Evolutionary conservation across 2,113 vertebrate genomes (phyloP).

Genomic region (Nesoenas mayeri): DNA sequence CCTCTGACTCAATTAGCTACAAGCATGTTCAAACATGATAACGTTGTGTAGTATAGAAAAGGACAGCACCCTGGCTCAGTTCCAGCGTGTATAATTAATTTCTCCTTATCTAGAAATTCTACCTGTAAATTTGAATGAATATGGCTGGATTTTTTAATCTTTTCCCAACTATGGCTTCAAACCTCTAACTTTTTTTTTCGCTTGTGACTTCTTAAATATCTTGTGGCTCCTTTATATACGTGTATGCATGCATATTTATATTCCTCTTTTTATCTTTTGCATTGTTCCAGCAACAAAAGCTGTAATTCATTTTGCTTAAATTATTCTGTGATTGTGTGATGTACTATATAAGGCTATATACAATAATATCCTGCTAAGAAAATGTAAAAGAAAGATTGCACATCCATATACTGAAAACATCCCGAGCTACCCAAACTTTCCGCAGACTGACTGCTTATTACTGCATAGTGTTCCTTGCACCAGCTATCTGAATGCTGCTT

Average conservation of each 20-base stretch:
- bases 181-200: neutral
- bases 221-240: neutral
- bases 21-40: conserved; percentile 36
- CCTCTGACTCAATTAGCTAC: conserved; percentile 22
- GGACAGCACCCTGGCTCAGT: conserved; percentile 16
- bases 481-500: neutral
- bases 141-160: conserved; percentile 6
- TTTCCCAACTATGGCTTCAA: neutral
- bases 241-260: neutral
- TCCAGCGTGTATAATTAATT: conserved; percentile 59
- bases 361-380: conserved; percentile 19
- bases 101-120: conserved; percentile 49
- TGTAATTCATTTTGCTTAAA: neutral
- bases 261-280: neutral
- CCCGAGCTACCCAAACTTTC: neutral
- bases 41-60: neutral
- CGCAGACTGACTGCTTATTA: neutral
- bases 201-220: neutral
- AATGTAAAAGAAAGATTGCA: neutral
- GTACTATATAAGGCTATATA: neutral
- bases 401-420: neutral
- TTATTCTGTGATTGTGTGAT: neutral
- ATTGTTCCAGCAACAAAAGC: neutral
- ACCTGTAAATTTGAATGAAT: conserved; percentile 31
- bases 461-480: neutral